Evolutionary conservation across 2,888 invertebrate genomes (phyloP).

Genomic region (Petrophora chlorosata): DNA sequence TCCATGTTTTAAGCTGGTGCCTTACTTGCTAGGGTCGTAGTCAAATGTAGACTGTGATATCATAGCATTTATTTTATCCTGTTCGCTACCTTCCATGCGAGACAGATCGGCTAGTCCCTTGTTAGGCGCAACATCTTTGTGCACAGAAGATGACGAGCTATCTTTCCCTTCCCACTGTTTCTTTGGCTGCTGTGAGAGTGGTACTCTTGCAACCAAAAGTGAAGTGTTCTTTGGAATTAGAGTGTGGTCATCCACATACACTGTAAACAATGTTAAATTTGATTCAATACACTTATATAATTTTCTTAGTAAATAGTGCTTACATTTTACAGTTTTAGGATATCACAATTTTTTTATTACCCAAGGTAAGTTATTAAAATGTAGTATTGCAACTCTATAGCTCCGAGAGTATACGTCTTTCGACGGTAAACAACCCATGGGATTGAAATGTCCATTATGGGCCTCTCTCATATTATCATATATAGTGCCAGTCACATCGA

Average conservation of each 20-base stretch:
- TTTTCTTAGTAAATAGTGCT: background rate
- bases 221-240: slow-evolving; percentile 99
- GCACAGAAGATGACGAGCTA: slow-evolving; percentile 71
- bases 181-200: slow-evolving; percentile 90
- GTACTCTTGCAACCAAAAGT: slow-evolving; percentile 96
- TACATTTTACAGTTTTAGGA: background rate
- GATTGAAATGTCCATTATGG: too few relatives aligned
- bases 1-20: slow-evolving; percentile 21
- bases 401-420: too few relatives aligned
- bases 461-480: too few relatives aligned
- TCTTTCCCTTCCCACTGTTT: slow-evolving; percentile 88
- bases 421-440: too few relatives aligned
- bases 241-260: slow-evolving; percentile 94
- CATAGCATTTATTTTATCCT: slow-evolving; percentile 99
- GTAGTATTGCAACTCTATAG: too few relatives aligned
- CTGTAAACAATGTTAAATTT: slow-evolving; percentile 86
- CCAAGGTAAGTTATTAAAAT: too few relatives aligned
- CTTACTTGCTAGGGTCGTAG: slow-evolving; percentile 98
- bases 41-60: slow-evolving; percentile 98
- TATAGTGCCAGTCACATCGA: too few relatives aligned
- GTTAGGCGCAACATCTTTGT: slow-evolving; percentile 79
- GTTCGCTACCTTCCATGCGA: slow-evolving; percentile 96
- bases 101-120: slow-evolving; percentile 92
- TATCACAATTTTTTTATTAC: too few relatives aligned
- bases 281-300: slow-evolving; percentile 13